Conservation (phyloP, 1,140 invertebrate genomes). For the Mylabris phalerata region DNA sequence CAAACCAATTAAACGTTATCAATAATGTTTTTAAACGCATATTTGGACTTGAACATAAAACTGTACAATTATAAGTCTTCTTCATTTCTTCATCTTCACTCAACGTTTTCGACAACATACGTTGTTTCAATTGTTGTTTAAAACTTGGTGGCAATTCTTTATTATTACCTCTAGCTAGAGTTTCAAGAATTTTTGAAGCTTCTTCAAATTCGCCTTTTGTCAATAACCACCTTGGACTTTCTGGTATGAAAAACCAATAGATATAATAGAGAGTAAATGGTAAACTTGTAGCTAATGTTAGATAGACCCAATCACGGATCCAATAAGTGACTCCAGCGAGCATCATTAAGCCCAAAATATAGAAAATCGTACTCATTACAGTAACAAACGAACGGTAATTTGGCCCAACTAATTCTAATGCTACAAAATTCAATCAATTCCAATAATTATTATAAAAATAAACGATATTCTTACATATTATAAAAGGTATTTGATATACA, state of each 20-base stretch:
- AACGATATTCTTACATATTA: conserved; percentile 67
- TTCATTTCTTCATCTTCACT: conserved; percentile 55
- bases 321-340: conserved; percentile 75
- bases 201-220: conserved; percentile 72
- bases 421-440: conserved; percentile 48
- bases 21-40: conserved; percentile 68
- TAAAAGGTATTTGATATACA: conserved; percentile 92
- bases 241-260: conserved; percentile 79
- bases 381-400: conserved; percentile 86
- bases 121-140: conserved; percentile 61
- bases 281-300: conserved; percentile 71
- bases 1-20: conserved; percentile 64
- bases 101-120: conserved; percentile 58
- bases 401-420: conserved; percentile 80
- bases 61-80: conserved; percentile 57
- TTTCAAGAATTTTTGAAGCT: conserved; percentile 68
- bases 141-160: conserved; percentile 67
- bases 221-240: conserved; percentile 78
- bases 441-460: background rate
- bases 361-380: conserved; percentile 84
- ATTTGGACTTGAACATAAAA: conserved; percentile 75
- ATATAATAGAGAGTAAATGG: conserved; percentile 79
- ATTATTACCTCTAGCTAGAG: conserved; percentile 67
- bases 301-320: conserved; percentile 70
- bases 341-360: conserved; percentile 76